Conservation (phyloP, 1,140 invertebrate genomes). For the Drosophila sechellia region DNA sequence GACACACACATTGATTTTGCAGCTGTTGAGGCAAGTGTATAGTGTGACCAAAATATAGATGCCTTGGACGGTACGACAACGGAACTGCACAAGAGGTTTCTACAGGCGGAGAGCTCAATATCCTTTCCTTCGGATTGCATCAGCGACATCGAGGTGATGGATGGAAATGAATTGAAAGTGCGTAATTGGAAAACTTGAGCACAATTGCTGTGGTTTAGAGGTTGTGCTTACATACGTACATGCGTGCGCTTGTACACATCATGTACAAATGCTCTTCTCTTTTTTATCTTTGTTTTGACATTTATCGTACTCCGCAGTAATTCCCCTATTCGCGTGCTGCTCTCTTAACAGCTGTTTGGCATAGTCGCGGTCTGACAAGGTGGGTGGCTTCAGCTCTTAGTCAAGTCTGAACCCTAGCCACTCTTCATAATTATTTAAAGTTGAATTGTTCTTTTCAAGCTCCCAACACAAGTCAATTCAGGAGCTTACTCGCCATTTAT, state of each 20-base stretch:
- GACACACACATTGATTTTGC: slow-evolving; percentile 69
- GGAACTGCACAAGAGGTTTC: slow-evolving; percentile 15
- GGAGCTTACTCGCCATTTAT: slow-evolving; percentile 9
- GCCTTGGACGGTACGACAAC: slow-evolving; percentile 19
- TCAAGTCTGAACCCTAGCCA: not conserved
- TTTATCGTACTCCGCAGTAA: slow-evolving; percentile 43
- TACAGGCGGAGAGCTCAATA: slow-evolving; percentile 20
- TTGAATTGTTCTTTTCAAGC: not conserved
- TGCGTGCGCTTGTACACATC: no score
- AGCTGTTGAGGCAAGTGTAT: slow-evolving; percentile 64
- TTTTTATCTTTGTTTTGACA: slow-evolving; percentile 41
- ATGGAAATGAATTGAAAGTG: slow-evolving; percentile 65
- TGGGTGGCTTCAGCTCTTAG: not conserved
- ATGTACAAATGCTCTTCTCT: not conserved
- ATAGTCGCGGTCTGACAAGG: slow-evolving; percentile 46
- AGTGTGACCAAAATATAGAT: slow-evolving; percentile 42
- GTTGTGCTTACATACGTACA: no score
- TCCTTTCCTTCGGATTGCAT: slow-evolving; percentile 29
- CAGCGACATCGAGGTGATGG: slow-evolving; percentile 63
- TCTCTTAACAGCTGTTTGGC: slow-evolving; percentile 61
- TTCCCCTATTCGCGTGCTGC: slow-evolving; percentile 17
- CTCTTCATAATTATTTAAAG: not conserved
- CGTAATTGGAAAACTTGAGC: slow-evolving; percentile 24
- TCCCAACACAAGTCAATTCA: slow-evolving; percentile 1
- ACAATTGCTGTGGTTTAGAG: no score